Conservation (phyloP, 2,888 invertebrate genomes). For the Acanthoscelides obtectus region DNA sequence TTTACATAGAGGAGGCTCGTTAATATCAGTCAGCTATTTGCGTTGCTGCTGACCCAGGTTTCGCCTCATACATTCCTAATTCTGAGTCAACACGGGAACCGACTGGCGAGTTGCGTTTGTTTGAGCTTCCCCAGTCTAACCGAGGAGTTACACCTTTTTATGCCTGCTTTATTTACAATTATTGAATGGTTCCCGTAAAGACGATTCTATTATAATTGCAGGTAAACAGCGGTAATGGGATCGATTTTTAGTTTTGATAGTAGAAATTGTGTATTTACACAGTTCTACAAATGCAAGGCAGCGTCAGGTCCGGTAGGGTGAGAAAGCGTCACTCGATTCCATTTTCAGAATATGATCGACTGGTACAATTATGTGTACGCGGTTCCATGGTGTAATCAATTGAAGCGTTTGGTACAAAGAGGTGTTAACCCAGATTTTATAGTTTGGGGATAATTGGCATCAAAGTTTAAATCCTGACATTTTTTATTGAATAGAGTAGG, state of each 20-base stretch:
- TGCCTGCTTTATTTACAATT: constrained; percentile 18
- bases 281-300: too few species aligned
- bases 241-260: constrained; percentile 10
- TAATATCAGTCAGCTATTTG: constrained; percentile 40
- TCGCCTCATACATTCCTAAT: constrained; percentile 45
- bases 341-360: too few species aligned
- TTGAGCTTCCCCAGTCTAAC: constrained; percentile 12
- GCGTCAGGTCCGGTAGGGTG: too few species aligned
- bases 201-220: constrained; percentile 22
- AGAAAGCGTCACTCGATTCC: too few species aligned
- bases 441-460: too few species aligned
- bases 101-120: constrained; percentile 24
- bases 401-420: too few species aligned
- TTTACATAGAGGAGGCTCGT: constrained; percentile 45
- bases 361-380: too few species aligned
- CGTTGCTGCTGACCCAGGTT: constrained; percentile 42
- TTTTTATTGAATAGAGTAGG: too few species aligned
- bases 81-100: constrained; percentile 44
- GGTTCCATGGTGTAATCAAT: too few species aligned
- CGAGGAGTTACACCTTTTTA: constrained; percentile 25
- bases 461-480: too few species aligned
- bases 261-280: too few species aligned
- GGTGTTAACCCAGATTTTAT: too few species aligned
- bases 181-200: constrained; percentile 16
- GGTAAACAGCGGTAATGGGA: constrained; percentile 24